These are phyloP conservation scores for Idaea straminata DNA, from an alignment of 2,888 invertebrate genomes.

Conservation along the genomic window DNA sequence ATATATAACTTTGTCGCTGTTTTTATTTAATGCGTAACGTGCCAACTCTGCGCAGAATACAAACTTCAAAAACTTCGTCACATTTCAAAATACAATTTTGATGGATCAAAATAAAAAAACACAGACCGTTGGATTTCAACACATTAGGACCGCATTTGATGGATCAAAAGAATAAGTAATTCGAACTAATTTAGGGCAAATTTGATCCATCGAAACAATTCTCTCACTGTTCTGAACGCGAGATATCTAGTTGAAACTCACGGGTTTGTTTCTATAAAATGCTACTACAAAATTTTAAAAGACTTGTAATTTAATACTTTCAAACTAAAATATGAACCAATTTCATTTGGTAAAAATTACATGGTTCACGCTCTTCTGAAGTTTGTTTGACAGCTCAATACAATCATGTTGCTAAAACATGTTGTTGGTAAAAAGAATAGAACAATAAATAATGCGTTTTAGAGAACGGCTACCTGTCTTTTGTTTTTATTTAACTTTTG, in stretches of 20 bases:
- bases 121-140: too few species aligned
- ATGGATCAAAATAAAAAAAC: too few species aligned
- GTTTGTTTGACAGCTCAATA: conserved; percentile 67
- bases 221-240: neutral
- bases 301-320: conserved; percentile 71
- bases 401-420: conserved; percentile 53
- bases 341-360: conserved; percentile 63
- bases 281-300: conserved; percentile 40
- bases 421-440: conserved; percentile 28
- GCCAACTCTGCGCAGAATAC: too few species aligned
- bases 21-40: too few species aligned
- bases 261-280: conserved; percentile 33
- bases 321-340: conserved; percentile 44
- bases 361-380: conserved; percentile 56
- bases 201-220: neutral
- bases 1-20: too few species aligned
- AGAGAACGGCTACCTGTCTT: neutral
- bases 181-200: too few species aligned
- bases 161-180: too few species aligned
- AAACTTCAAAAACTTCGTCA: too few species aligned
- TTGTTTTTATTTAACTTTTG: neutral
- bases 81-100: too few species aligned
- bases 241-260: neutral
- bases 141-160: too few species aligned
- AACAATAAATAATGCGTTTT: conserved; percentile 15